These are phyloP conservation scores for Empidonax alnorum DNA, from an alignment of 2,113 vertebrate species.

Conservation along the genomic window DNA sequence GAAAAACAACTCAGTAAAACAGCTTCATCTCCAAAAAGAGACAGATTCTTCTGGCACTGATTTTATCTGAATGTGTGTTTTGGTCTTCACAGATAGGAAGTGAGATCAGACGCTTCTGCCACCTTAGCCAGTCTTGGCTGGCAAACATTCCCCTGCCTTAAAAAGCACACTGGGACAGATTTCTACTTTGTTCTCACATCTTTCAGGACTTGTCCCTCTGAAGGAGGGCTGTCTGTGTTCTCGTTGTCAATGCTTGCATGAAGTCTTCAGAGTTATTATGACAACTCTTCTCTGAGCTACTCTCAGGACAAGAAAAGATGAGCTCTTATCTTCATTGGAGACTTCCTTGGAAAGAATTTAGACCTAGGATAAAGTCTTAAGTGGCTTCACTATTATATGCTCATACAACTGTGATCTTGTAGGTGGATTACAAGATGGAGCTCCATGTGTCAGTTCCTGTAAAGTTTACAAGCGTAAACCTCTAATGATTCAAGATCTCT, in stretches of 20 bases:
- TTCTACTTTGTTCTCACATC: neutral
- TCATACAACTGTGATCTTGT: neutral
- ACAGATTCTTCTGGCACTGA: neutral
- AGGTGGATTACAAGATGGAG: neutral
- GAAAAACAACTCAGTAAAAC: conserved; percentile 36
- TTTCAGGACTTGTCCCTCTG: neutral
- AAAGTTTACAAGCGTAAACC: neutral
- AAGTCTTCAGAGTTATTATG: neutral
- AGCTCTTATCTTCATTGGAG: neutral
- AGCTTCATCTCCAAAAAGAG: neutral
- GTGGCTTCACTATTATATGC: neutral
- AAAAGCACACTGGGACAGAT: neutral
- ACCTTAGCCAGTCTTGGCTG: neutral
- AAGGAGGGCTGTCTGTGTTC: neutral
- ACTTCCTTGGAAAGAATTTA: neutral
- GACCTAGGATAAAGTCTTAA: neutral
- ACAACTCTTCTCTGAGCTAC: neutral
- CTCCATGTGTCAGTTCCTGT: neutral
- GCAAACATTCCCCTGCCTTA: neutral
- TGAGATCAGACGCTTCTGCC: neutral
- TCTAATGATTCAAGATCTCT: neutral
- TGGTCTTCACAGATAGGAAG: neutral
- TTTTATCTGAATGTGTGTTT: conserved; percentile 11
- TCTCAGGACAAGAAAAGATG: neutral
- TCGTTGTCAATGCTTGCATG: neutral